phyloP scores from a whole-genome alignment of 2,888 invertebrate genomes.

The Phlogophora meticulosa region DNA sequence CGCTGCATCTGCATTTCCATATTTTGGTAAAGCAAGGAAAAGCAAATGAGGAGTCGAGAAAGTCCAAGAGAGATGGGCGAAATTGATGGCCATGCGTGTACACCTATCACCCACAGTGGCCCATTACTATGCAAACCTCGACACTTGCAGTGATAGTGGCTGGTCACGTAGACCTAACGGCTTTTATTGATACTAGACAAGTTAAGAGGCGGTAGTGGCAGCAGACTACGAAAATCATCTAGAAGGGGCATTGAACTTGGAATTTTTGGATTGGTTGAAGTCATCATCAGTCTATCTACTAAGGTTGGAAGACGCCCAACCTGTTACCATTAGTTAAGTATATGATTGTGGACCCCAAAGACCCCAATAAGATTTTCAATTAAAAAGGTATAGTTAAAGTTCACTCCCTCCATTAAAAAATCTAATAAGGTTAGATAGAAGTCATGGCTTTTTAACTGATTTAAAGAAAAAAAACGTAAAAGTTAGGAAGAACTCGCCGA shows the following conservation, averaged over 20 bases:
- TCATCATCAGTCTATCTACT: too few species aligned
- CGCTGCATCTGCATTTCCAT: constrained; percentile 1
- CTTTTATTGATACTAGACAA: constrained; percentile 17
- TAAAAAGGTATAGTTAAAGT: too few species aligned
- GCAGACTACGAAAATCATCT: not conserved
- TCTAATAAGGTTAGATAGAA: too few species aligned
- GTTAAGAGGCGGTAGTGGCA: not conserved
- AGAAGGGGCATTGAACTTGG: not conserved
- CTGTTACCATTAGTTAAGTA: too few species aligned
- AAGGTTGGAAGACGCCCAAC: too few species aligned
- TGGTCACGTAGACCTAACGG: constrained; percentile 33
- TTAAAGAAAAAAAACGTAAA: too few species aligned
- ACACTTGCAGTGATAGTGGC: constrained; percentile 3
- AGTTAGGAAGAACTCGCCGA: too few species aligned
- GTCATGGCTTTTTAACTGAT: too few species aligned
- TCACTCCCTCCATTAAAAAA: too few species aligned
- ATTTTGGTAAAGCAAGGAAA: constrained; percentile 32
- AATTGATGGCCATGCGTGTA: constrained; percentile 33
- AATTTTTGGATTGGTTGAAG: not conserved
- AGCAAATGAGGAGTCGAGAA: constrained; percentile 30
- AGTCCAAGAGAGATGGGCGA: constrained; percentile 47
- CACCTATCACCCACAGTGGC: constrained; percentile 16
- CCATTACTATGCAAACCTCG: constrained; percentile 45
- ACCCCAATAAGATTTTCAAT: too few species aligned
- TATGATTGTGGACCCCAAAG: too few species aligned